phyloP scores from a whole-genome alignment of 2,113 vertebrate species.

The Menura novaehollandiae region DNA sequence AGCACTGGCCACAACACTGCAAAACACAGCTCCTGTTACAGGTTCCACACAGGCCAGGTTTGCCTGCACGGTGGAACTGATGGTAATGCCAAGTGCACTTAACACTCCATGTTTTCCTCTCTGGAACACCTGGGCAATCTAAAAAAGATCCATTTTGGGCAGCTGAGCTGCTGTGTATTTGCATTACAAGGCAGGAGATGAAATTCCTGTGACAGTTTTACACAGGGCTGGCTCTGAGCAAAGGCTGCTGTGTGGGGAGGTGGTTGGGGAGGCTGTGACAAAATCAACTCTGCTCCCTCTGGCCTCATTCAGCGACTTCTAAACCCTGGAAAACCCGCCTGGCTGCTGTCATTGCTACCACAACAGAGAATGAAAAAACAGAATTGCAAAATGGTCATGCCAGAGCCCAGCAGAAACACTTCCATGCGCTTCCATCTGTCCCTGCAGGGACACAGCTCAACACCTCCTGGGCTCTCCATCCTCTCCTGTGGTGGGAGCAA shows the following conservation, averaged over 20 bases:
- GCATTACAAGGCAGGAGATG: background rate
- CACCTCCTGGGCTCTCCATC: background rate
- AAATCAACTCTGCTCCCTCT: background rate
- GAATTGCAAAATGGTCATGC: background rate
- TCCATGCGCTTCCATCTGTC: background rate
- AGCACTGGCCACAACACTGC: background rate
- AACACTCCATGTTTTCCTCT: background rate
- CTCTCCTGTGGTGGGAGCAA: background rate
- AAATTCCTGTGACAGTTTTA: background rate
- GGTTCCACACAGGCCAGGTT: background rate
- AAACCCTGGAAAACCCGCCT: background rate
- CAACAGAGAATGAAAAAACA: background rate
- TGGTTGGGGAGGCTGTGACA: background rate
- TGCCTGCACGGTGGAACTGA: background rate
- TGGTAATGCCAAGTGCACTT: rapidly evolving
- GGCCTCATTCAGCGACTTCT: background rate
- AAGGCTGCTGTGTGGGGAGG: background rate
- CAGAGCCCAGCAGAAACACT: background rate
- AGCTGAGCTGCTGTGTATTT: background rate
- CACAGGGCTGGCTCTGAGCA: background rate
- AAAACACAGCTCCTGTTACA: background rate
- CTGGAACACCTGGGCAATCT: background rate
- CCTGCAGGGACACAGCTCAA: background rate
- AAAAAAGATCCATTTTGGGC: background rate
- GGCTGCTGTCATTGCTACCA: background rate